Conservation (phyloP, 1,140 invertebrate species). For the Zaprionus kolodkinae region DNA sequence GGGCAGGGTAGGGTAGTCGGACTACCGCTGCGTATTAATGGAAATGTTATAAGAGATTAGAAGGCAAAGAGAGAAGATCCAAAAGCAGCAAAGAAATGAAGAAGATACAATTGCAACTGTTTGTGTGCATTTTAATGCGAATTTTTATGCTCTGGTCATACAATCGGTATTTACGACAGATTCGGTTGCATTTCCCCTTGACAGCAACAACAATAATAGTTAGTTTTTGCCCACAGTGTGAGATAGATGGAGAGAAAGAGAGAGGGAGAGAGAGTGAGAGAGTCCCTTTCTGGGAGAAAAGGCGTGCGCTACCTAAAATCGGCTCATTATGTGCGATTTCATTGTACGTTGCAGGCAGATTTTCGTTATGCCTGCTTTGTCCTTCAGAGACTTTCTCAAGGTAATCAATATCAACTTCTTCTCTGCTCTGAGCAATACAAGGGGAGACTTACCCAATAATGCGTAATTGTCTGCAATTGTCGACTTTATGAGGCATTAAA, state of each 20-base stretch:
- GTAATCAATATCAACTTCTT: constrained; percentile 65
- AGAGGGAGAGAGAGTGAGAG: neutral
- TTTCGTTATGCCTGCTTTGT: constrained; percentile 16
- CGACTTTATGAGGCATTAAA: constrained; percentile 57
- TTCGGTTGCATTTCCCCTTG: constrained; percentile 29
- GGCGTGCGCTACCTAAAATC: constrained; percentile 75
- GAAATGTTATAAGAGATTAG: constrained; percentile 79
- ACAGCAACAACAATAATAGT: constrained; percentile 36
- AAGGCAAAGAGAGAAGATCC: constrained; percentile 36
- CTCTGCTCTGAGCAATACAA: constrained; percentile 35
- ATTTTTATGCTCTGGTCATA: constrained; percentile 68
- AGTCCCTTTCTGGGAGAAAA: neutral
- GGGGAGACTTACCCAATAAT: too few species aligned
- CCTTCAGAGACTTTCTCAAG: constrained; percentile 51
- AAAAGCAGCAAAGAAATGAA: constrained; percentile 38
- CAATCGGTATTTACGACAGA: constrained; percentile 56
- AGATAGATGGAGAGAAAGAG: neutral
- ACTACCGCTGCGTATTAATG: constrained; percentile 80
- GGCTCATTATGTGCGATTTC: constrained; percentile 63
- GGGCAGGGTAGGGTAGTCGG: constrained; percentile 17
- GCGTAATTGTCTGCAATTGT: constrained; percentile 56
- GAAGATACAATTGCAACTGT: constrained; percentile 71
- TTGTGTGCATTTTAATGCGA: constrained; percentile 69
- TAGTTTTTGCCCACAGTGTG: constrained; percentile 27
- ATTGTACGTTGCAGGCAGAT: constrained; percentile 35